Evolutionary conservation across 2,888 invertebrate species (phyloP).

Genomic region (Xestia ashworthii): DNA sequence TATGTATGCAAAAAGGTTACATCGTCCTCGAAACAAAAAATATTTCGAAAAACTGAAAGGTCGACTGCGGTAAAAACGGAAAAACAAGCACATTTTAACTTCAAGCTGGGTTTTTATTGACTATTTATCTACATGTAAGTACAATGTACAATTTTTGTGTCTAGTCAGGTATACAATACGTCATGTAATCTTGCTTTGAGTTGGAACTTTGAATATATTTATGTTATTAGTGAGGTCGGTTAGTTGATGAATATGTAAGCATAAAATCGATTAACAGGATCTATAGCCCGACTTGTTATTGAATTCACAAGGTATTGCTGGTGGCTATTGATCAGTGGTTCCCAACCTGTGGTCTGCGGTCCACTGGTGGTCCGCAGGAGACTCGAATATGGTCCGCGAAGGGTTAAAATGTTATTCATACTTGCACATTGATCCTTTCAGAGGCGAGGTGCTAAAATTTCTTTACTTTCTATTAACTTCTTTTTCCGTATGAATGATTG

Average conservation of each 20-base stretch:
- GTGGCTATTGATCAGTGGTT: background rate
- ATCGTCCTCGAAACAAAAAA: background rate
- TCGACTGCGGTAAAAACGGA: background rate
- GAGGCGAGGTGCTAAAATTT: no score
- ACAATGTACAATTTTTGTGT: background rate
- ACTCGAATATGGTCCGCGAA: no score
- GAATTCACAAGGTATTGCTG: conserved; percentile 9
- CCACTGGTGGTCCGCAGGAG: no score
- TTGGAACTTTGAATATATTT: background rate
- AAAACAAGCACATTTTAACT: background rate
- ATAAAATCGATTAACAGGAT: conserved; percentile 11
- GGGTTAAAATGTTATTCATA: no score
- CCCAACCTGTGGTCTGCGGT: no score
- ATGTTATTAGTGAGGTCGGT: background rate
- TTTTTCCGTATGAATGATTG: no score
- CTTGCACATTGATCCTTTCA: no score
- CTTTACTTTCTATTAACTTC: no score
- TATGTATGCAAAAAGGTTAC: no score
- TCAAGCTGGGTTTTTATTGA: background rate
- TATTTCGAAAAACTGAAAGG: background rate
- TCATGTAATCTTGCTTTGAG: background rate
- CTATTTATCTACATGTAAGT: background rate
- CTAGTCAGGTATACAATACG: background rate
- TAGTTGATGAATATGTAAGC: background rate
- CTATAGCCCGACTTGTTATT: background rate